These are phyloP conservation scores for Selenia dentaria DNA, from an alignment of 2,888 invertebrate species.

Conservation along the genomic window DNA sequence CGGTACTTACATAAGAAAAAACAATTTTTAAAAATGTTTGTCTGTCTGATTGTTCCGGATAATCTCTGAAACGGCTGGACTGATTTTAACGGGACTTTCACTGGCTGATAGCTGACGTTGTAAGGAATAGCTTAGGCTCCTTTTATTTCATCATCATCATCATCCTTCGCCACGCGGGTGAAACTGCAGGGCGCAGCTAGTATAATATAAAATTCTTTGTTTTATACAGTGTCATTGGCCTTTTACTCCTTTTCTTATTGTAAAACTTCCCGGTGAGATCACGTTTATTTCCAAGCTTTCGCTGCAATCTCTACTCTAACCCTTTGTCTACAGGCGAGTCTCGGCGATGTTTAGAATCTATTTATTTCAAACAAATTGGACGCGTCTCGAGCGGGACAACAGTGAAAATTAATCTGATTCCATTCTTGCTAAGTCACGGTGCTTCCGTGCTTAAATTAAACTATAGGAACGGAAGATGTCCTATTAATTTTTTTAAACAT, in stretches of 20 bases:
- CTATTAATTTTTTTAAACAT: slow-evolving; percentile 54
- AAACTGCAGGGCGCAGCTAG: no score
- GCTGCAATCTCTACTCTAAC: slow-evolving; percentile 42
- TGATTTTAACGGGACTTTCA: no score
- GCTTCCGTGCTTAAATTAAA: slow-evolving; percentile 80
- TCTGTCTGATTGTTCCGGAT: no score
- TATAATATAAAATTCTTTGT: no score
- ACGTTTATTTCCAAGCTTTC: slow-evolving; percentile 63
- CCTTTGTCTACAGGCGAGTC: slow-evolving; percentile 57
- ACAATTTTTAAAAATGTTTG: no score
- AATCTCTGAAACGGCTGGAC: no score
- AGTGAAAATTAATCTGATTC: slow-evolving; percentile 73
- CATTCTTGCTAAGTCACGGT: slow-evolving; percentile 74
- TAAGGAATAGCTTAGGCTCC: no score
- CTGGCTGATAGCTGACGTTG: no score
- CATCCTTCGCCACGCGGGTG: no score
- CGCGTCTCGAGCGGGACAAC: slow-evolving; percentile 47
- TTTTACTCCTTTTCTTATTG: slow-evolving; percentile 57
- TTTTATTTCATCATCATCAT: no score
- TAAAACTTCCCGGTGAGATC: slow-evolving; percentile 69
- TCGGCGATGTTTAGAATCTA: slow-evolving; percentile 55
- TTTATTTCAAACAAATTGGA: slow-evolving; percentile 60
- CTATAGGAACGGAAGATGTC: slow-evolving; percentile 64
- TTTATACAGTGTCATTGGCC: slow-evolving; percentile 62
- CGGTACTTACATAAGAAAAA: no score